These are phyloP conservation scores for Danionella cerebrum DNA, from an alignment of 2,113 vertebrate species.

Conservation along the genomic window DNA sequence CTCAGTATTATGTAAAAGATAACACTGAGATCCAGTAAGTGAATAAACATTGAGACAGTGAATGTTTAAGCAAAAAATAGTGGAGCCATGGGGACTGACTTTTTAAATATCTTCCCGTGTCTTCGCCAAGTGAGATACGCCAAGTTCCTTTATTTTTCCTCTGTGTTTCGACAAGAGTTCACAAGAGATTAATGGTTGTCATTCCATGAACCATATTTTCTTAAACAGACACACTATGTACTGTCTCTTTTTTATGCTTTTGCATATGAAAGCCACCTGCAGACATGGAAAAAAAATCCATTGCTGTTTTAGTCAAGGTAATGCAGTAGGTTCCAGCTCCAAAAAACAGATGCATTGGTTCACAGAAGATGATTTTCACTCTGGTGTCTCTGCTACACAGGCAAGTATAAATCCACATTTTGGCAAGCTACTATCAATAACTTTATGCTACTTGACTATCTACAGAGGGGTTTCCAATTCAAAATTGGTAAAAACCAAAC, in stretches of 20 bases:
- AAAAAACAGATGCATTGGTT: neutral
- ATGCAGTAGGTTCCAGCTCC: neutral
- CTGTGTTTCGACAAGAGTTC: neutral
- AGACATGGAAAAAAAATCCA: neutral
- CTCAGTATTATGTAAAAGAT: neutral
- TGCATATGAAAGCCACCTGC: neutral
- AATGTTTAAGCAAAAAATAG: neutral
- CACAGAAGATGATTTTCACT: neutral
- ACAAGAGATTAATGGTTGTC: neutral
- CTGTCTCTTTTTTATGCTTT: neutral
- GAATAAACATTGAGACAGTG: neutral
- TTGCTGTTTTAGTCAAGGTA: neutral
- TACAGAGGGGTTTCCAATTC: too few species aligned
- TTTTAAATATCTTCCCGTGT: neutral
- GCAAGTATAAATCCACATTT: too few species aligned
- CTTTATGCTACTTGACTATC: too few species aligned
- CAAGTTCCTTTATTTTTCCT: neutral
- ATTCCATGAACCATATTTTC: conserved; percentile 2
- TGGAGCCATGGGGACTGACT: neutral
- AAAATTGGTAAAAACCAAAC: too few species aligned
- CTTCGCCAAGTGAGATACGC: neutral
- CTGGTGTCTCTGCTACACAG: neutral
- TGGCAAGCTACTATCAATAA: too few species aligned
- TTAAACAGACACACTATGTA: neutral
- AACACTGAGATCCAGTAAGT: neutral